Evolutionary conservation across 2,113 vertebrate genomes (phyloP).

Genomic region (Amphilophus citrinellus): DNA sequence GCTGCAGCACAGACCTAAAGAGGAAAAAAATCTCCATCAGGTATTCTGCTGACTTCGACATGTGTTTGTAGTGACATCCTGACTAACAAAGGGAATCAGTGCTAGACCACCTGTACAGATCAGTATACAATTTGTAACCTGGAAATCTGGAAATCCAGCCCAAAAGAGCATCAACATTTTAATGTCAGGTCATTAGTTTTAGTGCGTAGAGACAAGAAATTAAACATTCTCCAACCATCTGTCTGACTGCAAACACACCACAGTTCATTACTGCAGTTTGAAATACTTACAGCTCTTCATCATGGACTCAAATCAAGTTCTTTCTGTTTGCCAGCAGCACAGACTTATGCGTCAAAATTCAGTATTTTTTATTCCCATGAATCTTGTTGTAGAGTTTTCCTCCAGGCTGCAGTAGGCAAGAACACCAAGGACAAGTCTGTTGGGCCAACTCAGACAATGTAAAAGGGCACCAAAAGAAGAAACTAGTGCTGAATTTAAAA

Average conservation of each 20-base stretch:
- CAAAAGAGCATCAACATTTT: not conserved
- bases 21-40: constrained; percentile 42
- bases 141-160: not conserved
- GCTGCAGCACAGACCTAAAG: constrained; percentile 9
- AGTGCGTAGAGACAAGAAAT: not conserved
- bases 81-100: constrained; percentile 1
- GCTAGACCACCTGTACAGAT: not conserved
- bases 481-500: not conserved
- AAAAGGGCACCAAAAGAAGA: not conserved
- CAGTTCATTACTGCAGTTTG: not conserved
- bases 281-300: not conserved
- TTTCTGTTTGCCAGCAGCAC: not conserved
- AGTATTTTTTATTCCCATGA: not conserved
- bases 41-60: constrained; percentile 19
- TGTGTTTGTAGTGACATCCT: not conserved
- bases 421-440: constrained; percentile 2
- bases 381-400: not conserved
- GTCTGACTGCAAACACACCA: not conserved
- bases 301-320: not conserved
- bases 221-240: not conserved
- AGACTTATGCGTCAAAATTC: not conserved
- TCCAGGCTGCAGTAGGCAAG: not conserved
- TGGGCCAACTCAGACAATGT: not conserved
- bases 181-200: not conserved
- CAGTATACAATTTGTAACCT: not conserved